Percentiles rank a stretch among this genome's conserved stretches.
Evolutionary conservation across 2,797 vertebrate genomes (phyloP).

Genomic region (Pyrocephalus nanus): DNA sequence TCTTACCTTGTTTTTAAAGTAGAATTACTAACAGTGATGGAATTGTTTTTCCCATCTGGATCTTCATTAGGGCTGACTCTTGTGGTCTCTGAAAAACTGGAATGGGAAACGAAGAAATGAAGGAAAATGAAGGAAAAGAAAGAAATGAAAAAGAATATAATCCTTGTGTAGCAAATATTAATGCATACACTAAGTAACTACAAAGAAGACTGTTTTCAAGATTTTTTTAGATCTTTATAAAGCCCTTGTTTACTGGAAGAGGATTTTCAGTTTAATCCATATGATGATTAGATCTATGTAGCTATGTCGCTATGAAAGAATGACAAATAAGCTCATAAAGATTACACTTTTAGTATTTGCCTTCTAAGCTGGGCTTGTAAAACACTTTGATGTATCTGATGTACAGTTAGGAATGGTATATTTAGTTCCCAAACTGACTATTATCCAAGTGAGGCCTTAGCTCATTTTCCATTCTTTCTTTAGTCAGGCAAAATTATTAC

Average conservation of each 20-base stretch:
- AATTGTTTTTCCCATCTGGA: not conserved
- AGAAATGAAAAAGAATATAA: not conserved
- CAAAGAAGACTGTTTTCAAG: not conserved
- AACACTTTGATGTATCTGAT: not conserved
- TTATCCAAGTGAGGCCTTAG: conserved; percentile 1
- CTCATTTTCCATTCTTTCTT: conserved; percentile 20
- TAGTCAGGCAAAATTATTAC: conserved; percentile 6
- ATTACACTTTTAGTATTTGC: not conserved
- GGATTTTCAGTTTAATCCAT: not conserved
- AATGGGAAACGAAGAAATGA: not conserved
- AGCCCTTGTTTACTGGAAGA: not conserved
- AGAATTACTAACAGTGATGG: not conserved
- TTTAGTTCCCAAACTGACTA: not conserved
- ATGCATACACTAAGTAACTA: not conserved
- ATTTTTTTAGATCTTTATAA: not conserved
- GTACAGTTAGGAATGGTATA: not conserved
- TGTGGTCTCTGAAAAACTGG: conserved; percentile 22
- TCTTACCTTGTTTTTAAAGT: conserved; percentile 29
- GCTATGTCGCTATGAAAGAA: not conserved
- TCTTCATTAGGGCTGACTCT: not conserved
- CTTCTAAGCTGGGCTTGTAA: not conserved
- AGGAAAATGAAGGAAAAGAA: not conserved
- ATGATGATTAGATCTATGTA: not conserved
- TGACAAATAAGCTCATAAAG: not conserved
- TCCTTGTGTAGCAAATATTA: not conserved